Conservation (phyloP, 2,797 vertebrate species). For the Neosalanx taihuensis region DNA sequence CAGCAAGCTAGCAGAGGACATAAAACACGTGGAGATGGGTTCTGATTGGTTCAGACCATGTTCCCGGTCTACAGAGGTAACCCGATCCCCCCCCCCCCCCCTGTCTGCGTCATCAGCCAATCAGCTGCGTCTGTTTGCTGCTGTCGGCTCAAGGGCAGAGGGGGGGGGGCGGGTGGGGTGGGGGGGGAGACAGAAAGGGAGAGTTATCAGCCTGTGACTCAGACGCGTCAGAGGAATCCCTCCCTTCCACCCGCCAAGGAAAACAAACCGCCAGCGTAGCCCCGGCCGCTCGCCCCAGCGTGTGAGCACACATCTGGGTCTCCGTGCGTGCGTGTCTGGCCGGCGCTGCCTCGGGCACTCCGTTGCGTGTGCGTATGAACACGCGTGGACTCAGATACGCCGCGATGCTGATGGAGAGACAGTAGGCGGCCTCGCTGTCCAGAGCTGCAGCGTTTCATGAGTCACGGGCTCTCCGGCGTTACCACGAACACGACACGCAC, state of each 20-base stretch:
- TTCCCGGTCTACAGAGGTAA: constrained; percentile 16
- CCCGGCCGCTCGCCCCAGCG: not conserved
- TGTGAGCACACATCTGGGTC: constrained; percentile 16
- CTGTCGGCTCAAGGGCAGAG: not conserved
- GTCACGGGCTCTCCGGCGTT: too few relatives aligned
- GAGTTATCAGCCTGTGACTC: constrained; percentile 16
- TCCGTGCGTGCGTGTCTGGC: constrained; percentile 20
- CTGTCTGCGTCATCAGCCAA: not conserved
- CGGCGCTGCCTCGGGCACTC: constrained; percentile 21
- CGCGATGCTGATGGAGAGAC: not conserved
- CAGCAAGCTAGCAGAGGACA: not conserved
- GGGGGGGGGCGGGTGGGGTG: too few relatives aligned
- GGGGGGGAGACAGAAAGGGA: not conserved
- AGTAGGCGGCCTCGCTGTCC: too few relatives aligned
- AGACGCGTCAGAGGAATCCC: not conserved
- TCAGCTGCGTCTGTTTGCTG: not conserved
- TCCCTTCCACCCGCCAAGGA: not conserved
- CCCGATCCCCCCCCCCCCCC: not conserved
- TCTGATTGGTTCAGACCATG: not conserved
- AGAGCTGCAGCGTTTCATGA: too few relatives aligned
- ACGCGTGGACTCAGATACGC: not conserved
- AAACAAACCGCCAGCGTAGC: not conserved
- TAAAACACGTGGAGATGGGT: not conserved
- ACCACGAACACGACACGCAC: too few relatives aligned
- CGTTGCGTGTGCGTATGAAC: not conserved